Evolutionary conservation across 2,113 vertebrate species (phyloP).

Genomic region (Megalops atlanticus): DNA sequence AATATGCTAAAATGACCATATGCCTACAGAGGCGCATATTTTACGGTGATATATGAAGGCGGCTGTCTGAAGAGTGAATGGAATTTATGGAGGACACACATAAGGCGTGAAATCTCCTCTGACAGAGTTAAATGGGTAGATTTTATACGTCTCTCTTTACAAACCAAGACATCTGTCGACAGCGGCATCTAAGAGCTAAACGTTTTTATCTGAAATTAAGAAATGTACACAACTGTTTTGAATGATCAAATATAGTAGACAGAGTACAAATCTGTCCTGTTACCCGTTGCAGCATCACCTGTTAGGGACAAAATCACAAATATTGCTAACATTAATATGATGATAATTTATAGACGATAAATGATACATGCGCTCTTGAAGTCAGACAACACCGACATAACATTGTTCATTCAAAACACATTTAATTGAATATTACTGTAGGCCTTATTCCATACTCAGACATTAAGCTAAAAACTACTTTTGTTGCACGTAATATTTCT

Average conservation of each 20-base stretch:
- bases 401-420: no score
- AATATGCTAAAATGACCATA: slow-evolving; percentile 45
- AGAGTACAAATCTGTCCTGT: no score
- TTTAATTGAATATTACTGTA: background rate
- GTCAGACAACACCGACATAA: no score
- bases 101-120: slow-evolving; percentile 71
- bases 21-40: slow-evolving; percentile 51
- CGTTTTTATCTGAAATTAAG: background rate
- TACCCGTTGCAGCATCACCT: no score
- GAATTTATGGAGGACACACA: slow-evolving; percentile 66
- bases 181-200: slow-evolving; percentile 12
- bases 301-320: no score
- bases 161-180: slow-evolving; percentile 59
- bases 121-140: slow-evolving; percentile 62
- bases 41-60: slow-evolving; percentile 62
- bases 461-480: background rate
- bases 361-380: no score
- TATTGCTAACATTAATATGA: no score
- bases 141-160: slow-evolving; percentile 62
- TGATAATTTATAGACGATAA: no score
- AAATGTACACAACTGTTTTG: background rate
- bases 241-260: no score
- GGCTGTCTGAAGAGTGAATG: slow-evolving; percentile 50
- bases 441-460: background rate
- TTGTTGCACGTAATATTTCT: background rate